phyloP scores from a whole-genome alignment of 2,113 vertebrate genomes.

The Ceyx margarethae region DNA sequence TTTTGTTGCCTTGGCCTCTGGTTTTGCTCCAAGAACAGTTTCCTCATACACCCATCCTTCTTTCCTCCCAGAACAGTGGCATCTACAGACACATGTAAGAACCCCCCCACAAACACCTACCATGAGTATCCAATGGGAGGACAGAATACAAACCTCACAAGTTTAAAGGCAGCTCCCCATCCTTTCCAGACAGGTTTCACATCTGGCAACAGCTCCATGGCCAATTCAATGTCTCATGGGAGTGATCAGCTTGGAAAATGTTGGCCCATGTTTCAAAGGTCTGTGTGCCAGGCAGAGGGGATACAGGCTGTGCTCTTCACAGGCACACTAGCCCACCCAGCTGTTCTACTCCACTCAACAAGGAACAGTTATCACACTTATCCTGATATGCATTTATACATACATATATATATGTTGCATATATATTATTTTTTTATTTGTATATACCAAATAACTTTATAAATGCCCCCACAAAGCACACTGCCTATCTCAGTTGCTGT shows the following conservation, averaged over 20 bases:
- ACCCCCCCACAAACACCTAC: not conserved
- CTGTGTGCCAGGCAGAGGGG: not conserved
- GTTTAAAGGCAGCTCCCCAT: not conserved
- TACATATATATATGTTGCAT: no score
- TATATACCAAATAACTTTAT: not conserved
- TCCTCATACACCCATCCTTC: not conserved
- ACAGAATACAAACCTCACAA: not conserved
- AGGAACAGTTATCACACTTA: fast-evolving
- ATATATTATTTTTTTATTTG: not conserved
- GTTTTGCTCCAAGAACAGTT: not conserved
- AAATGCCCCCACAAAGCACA: not conserved
- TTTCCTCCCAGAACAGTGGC: not conserved
- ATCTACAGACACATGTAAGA: not conserved
- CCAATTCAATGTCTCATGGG: not conserved
- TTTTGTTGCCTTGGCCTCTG: conserved; percentile 4
- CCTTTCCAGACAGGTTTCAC: not conserved
- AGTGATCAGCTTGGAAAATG: not conserved
- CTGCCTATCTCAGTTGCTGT: not conserved
- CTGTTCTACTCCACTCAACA: not conserved
- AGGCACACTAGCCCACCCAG: no score
- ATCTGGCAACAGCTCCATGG: fast-evolving
- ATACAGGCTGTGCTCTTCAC: not conserved
- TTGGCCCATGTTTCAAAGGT: not conserved
- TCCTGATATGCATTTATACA: not conserved
- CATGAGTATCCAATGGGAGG: not conserved